phyloP scores from a whole-genome alignment of 1,140 invertebrate genomes.

The Neomicropteryx cornuta region DNA sequence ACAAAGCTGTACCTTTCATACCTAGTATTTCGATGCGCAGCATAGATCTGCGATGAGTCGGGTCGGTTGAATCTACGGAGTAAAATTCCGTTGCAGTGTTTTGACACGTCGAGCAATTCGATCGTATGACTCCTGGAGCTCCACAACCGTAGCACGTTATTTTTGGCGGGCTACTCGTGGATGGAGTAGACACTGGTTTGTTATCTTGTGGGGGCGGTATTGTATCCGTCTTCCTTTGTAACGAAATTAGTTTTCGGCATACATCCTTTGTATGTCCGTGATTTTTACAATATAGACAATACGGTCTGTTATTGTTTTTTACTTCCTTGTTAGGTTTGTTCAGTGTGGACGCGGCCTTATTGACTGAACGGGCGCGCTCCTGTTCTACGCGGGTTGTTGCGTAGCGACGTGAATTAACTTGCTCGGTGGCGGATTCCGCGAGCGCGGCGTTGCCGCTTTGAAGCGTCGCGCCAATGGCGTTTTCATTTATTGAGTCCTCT shows the following conservation, averaged over 20 bases:
- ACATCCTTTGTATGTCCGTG: conserved; percentile 3
- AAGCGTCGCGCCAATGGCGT: not conserved
- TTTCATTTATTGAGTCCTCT: not conserved
- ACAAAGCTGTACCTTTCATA: conserved; percentile 2
- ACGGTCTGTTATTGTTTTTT: no score
- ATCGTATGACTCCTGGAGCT: no score
- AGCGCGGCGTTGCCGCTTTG: not conserved
- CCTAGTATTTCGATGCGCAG: not conserved
- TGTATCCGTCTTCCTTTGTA: not conserved
- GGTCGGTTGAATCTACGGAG: no score
- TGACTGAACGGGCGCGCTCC: no score
- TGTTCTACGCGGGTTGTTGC: not conserved
- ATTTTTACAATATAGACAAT: conserved; percentile 1
- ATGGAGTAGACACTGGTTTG: no score
- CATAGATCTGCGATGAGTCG: not conserved
- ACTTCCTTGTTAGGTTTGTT: not conserved
- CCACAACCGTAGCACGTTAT: no score
- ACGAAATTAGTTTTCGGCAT: conserved; percentile 5
- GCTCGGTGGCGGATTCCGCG: not conserved
- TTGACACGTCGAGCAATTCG: no score
- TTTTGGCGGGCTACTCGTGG: no score
- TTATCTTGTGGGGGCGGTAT: no score
- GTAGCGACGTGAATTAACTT: not conserved
- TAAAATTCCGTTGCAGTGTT: no score
- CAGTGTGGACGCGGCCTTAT: not conserved